phyloP scores from a whole-genome alignment of 2,888 invertebrate genomes.

The Megalurothrips usitatus region DNA sequence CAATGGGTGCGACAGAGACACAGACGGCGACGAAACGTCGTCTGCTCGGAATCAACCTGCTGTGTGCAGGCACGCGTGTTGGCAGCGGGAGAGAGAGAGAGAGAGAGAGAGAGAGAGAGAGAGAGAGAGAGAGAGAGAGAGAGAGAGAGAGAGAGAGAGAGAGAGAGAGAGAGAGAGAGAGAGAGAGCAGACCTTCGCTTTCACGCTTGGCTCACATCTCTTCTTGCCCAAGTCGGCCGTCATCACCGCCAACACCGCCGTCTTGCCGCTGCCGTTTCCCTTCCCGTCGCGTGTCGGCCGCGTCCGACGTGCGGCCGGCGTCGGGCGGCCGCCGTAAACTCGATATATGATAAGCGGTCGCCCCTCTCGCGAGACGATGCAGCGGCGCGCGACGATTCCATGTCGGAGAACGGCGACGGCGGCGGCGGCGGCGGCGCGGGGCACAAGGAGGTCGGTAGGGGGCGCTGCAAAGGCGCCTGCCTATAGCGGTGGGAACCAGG shows the following conservation, averaged over 20 bases:
- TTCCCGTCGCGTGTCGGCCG: too few relatives aligned
- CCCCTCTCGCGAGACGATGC: not conserved
- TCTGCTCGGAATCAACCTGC: not conserved
- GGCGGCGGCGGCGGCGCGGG: not conserved
- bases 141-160: not conserved
- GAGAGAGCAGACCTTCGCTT: not conserved
- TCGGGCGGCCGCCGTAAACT: not conserved
- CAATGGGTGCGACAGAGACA: too few relatives aligned
- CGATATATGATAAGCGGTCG: not conserved
- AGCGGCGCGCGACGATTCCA: not conserved
- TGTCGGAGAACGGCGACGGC: not conserved
- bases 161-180: not conserved
- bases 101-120: constrained; percentile 2
- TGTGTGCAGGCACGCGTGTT: not conserved
- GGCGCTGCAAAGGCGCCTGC: not conserved
- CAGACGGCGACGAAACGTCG: not conserved
- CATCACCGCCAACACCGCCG: too few relatives aligned
- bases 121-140: not conserved
- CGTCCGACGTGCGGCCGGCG: not conserved
- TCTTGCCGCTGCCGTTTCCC: too few relatives aligned
- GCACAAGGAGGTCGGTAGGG: not conserved
- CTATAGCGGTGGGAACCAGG: too few relatives aligned
- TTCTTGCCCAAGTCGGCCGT: too few relatives aligned
- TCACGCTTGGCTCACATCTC: too few relatives aligned
- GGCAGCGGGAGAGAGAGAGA: not conserved